Conservation (phyloP, 2,113 vertebrate genomes). For the Butorides virescens region DNA sequence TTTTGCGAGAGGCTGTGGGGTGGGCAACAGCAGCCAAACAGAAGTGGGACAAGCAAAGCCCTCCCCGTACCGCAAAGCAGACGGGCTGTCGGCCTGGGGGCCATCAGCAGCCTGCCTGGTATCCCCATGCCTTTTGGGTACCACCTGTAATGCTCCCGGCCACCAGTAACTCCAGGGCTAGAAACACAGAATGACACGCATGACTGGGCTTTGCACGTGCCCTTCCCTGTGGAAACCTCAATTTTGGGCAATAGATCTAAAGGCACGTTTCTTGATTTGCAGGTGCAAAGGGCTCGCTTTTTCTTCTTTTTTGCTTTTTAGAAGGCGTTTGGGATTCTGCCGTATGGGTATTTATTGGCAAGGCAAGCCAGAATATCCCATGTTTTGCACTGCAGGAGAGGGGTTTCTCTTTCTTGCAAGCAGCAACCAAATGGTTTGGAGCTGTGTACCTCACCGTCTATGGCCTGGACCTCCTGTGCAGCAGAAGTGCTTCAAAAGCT, state of each 20-base stretch:
- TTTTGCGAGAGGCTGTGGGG: background rate
- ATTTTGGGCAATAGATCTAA: background rate
- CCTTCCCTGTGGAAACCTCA: background rate
- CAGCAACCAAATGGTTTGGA: background rate
- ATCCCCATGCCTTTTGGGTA: background rate
- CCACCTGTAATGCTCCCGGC: background rate
- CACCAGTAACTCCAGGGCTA: background rate
- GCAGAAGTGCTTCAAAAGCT: background rate
- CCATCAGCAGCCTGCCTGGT: background rate
- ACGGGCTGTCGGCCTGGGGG: background rate
- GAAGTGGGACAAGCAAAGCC: background rate
- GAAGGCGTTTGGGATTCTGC: background rate
- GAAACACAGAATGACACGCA: fast-evolving
- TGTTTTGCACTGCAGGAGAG: background rate
- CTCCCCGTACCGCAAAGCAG: background rate
- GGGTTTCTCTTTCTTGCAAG: background rate
- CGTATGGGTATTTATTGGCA: background rate
- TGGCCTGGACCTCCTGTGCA: background rate
- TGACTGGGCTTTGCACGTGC: background rate
- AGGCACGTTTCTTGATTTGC: background rate
- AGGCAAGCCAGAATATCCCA: conserved; percentile 2
- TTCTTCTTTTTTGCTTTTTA: background rate
- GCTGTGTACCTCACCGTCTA: background rate
- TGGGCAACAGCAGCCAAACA: conserved; percentile 1
- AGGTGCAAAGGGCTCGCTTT: background rate